Evolutionary conservation across 2,797 vertebrate species (phyloP), one percentile per base, ranked within the genome.

Genomic region (Esox lucius): DNA sequence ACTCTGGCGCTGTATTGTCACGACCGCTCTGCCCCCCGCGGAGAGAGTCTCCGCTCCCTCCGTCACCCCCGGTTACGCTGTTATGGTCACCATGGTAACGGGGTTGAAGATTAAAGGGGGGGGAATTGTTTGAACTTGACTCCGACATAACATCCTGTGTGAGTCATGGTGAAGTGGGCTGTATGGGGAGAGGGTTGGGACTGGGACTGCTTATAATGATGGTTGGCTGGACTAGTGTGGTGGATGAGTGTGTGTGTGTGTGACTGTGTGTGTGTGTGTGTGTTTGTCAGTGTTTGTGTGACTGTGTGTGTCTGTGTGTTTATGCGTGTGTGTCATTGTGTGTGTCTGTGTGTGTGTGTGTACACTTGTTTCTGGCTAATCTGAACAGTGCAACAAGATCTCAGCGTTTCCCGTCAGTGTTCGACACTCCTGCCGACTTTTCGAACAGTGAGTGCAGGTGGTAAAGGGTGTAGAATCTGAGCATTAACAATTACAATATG

Each of bases 241-340:
- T 33, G 49, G 17, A 48, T 71, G 48, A 8, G 69, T 53, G 69
- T 53, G 46, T 53, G 46, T 19, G 48, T 33, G 53, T 49, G 65
- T 3, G 28, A 39, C 39, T 26, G 46, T 68, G 39, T 67, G 22
- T 74, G 72, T 46, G 56, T 48, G 42, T 49, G 16, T 66, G 22
- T 46, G 72, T 74, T 42, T 31, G 24, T 31, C 39, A 3, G 9
- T 15, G 53, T 33, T 6, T 17, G 13, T 51, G n/a, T 53, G 16
- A n/a, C 6, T 39, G 49, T 35, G 31, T 71, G 49, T 61, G 33
- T 71, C 33, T 65, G 35, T 67, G 35, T 74, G 12, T 48, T 68
- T 48, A 13, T 59, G 6, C 35, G 24, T 70, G 49, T 70, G 31
- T 48, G 11, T 71, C n/a, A n/a, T n/a, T 71, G 33, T 65, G 35